phyloP scores from a whole-genome alignment of 2,888 invertebrate species.

The Polia nebulosa region DNA sequence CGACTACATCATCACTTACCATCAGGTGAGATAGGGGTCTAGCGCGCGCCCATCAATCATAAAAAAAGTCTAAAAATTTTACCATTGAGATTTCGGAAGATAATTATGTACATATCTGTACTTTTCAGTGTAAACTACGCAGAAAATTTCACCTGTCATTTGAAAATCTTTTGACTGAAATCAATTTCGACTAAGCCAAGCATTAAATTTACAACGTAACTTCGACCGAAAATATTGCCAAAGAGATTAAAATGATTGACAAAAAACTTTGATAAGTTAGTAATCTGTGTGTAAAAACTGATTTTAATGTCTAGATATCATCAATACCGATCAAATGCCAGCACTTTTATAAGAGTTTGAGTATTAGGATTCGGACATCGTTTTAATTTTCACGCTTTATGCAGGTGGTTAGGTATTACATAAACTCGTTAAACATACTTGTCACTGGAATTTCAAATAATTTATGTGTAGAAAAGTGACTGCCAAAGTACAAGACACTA shows the following conservation, averaged over 20 bases:
- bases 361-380: background rate
- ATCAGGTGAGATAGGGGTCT: too few species aligned
- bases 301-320: conserved; percentile 47
- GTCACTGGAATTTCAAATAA: too few species aligned
- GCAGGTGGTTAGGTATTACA: too few species aligned
- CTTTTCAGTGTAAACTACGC: background rate
- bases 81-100: too few species aligned
- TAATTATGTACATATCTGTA: background rate
- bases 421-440: too few species aligned
- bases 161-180: background rate
- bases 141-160: background rate
- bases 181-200: background rate
- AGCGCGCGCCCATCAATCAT: too few species aligned
- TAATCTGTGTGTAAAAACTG: conserved; percentile 21
- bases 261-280: conserved; percentile 25
- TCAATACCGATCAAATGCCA: conserved; percentile 26
- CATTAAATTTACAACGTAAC: background rate
- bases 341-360: background rate
- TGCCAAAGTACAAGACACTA: too few species aligned
- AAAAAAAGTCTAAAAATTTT: too few species aligned
- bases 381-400: background rate
- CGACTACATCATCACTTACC: too few species aligned
- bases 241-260: conserved; percentile 16
- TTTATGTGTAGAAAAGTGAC: too few species aligned
- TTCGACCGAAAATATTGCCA: background rate